phyloP scores from a whole-genome alignment of 2,888 invertebrate genomes.

The Eupithecia inturbata region DNA sequence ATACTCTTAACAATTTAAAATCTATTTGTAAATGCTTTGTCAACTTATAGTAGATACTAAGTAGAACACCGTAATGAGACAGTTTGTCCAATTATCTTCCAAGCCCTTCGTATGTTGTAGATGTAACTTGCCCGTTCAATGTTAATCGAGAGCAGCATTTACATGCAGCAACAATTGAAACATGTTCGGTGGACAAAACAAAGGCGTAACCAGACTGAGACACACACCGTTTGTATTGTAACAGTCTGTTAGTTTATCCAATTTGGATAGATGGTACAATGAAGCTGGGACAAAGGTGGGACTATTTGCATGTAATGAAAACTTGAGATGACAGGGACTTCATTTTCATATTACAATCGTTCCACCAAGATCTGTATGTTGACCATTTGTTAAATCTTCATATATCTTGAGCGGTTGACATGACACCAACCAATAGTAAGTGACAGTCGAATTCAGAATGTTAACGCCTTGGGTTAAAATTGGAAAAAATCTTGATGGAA shows the following conservation, averaged over 20 bases:
- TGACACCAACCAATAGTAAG: neutral
- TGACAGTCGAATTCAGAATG: no score
- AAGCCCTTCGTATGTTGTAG: conserved; percentile 44
- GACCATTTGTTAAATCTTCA: no score
- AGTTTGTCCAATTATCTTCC: conserved; percentile 32
- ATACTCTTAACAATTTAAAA: no score
- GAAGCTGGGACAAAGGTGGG: conserved; percentile 14
- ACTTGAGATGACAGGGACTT: neutral
- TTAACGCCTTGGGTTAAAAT: no score
- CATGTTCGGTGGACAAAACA: conserved; percentile 68
- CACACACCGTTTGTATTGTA: conserved; percentile 42
- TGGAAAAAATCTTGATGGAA: no score
- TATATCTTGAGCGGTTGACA: neutral
- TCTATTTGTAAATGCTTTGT: no score
- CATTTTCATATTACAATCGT: neutral
- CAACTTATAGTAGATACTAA: no score
- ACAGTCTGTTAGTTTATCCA: conserved; percentile 32
- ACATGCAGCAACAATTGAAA: conserved; percentile 70
- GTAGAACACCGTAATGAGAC: neutral
- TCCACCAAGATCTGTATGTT: neutral
- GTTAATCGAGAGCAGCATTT: conserved; percentile 70
- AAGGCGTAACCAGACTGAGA: conserved; percentile 61
- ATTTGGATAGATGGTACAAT: conserved; percentile 27
- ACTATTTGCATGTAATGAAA: neutral
- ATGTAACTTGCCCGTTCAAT: conserved; percentile 56